A percentile compares a stretch with the other conserved stretches of the same genome.
These are phyloP conservation scores for Serripes groenlandicus DNA, from an alignment of 2,888 invertebrate species.

Conservation along the genomic window DNA sequence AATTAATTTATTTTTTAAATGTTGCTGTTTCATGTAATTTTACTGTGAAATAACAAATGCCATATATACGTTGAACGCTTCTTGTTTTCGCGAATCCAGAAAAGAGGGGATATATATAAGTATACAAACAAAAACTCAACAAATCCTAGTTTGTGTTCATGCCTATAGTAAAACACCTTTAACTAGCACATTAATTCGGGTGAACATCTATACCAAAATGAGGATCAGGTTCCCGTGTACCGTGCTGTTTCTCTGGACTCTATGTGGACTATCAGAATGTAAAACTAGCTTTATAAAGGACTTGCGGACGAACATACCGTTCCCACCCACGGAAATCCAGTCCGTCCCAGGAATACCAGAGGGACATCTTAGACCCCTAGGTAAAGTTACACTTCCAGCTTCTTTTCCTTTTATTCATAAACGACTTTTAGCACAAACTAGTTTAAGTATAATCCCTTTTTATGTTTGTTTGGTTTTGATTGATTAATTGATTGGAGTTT, in stretches of 20 bases:
- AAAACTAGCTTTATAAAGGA: conserved; percentile 76
- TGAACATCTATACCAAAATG: background rate
- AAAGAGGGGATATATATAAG: background rate
- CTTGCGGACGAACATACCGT: conserved; percentile 77
- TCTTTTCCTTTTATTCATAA: too few species aligned
- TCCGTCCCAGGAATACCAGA: conserved; percentile 74
- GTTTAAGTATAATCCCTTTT: too few species aligned
- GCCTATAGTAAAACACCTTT: background rate
- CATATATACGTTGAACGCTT: too few species aligned
- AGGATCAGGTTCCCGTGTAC: background rate
- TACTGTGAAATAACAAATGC: background rate
- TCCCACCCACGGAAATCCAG: conserved; percentile 77
- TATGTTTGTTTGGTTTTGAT: too few species aligned
- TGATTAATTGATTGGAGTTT: too few species aligned
- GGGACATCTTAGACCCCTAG: conserved; percentile 84
- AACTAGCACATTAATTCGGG: background rate
- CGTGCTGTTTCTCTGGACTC: background rate
- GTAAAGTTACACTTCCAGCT: too few species aligned
- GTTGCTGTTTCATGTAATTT: too few species aligned
- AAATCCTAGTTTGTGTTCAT: background rate
- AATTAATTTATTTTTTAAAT: too few species aligned
- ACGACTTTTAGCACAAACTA: too few species aligned
- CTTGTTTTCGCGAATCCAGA: background rate
- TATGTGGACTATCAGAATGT: conserved; percentile 4
- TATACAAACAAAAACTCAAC: background rate